A percentile compares a stretch with the other conserved stretches of the same genome.
These are phyloP conservation scores for Coregonus clupeaformis DNA, from an alignment of 2,113 vertebrate genomes.

Conservation along the genomic window DNA sequence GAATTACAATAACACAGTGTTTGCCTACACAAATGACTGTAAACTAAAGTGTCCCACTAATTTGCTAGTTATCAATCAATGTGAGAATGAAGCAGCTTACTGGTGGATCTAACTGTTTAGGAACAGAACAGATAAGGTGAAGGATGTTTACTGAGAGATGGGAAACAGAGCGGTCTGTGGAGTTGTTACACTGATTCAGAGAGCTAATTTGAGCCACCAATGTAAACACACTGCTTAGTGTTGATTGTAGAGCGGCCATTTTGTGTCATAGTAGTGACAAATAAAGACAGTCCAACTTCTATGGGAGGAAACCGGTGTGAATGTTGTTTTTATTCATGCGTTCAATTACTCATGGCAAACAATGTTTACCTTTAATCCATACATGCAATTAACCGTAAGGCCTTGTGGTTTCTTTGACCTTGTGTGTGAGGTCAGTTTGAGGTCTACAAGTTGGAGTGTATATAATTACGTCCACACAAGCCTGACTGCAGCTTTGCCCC, in stretches of 20 bases:
- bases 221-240: conserved; percentile 40
- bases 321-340: not conserved
- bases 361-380: not conserved
- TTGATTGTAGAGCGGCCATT: conserved; percentile 4
- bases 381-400: not conserved
- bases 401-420: not conserved
- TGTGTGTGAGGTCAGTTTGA: not conserved
- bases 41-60: not conserved
- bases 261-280: conserved; percentile 2
- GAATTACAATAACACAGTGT: no score
- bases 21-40: not conserved
- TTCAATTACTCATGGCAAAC: not conserved
- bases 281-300: not conserved
- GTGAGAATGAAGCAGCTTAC: conserved; percentile 55
- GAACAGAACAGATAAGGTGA: conserved; percentile 64
- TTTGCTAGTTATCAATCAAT: conserved; percentile 32
- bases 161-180: conserved; percentile 58
- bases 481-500: not conserved
- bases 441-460: not conserved
- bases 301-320: not conserved
- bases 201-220: conserved; percentile 46
- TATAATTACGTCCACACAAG: not conserved
- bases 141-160: conserved; percentile 76
- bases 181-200: conserved; percentile 46
- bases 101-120: conserved; percentile 17